phyloP scores from a whole-genome alignment of 2,888 invertebrate genomes.

The Heliconius charithonia region DNA sequence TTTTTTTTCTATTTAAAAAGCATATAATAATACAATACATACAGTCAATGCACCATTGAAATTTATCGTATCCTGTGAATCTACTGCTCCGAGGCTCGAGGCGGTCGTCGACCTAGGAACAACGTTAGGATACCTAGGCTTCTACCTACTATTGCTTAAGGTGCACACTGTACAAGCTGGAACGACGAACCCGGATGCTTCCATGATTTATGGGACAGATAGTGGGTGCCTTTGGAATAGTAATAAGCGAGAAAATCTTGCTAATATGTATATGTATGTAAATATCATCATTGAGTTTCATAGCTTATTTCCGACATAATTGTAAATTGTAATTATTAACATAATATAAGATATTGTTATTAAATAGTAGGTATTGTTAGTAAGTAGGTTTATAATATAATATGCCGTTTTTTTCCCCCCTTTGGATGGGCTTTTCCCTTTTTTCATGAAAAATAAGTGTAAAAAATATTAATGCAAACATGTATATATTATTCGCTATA shows the following conservation, averaged over 20 bases:
- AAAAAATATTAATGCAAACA: too few relatives aligned
- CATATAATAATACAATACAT: constrained; percentile 55
- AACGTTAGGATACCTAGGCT: constrained; percentile 73
- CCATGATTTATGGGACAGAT: constrained; percentile 52
- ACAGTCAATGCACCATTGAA: constrained; percentile 81
- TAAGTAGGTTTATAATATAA: too few relatives aligned
- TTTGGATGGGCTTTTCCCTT: too few relatives aligned
- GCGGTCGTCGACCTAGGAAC: constrained; percentile 75
- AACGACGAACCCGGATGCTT: constrained; percentile 66
- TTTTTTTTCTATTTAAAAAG: constrained; percentile 56
- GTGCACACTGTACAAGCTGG: constrained; percentile 55
- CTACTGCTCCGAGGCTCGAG: constrained; percentile 70
- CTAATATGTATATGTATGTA: constrained; percentile 22
- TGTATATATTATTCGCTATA: too few relatives aligned
- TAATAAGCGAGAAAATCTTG: constrained; percentile 39
- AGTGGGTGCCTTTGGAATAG: constrained; percentile 49
- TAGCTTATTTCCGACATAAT: background rate
- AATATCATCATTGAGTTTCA: background rate
- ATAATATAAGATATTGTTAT: background rate
- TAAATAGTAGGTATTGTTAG: background rate
- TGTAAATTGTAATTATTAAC: background rate
- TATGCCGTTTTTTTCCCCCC: too few relatives aligned
- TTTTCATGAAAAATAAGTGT: too few relatives aligned
- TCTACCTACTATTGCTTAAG: constrained; percentile 57
- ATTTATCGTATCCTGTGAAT: constrained; percentile 82